Evolutionary conservation across 2,888 invertebrate genomes (phyloP).

Genomic region (Notodonta ziczac): DNA sequence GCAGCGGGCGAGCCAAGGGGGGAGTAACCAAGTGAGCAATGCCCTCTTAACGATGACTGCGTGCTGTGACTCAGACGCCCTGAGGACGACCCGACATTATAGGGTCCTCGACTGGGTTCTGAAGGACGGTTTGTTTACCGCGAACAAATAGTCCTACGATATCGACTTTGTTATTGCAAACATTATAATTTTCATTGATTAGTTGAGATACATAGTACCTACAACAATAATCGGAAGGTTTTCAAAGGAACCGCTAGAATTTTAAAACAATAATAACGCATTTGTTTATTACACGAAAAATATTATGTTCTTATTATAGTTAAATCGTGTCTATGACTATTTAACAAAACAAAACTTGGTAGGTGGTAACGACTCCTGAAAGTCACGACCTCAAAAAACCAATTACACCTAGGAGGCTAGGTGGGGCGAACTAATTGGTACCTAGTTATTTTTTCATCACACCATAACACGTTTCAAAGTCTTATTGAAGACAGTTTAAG

Average conservation of each 20-base stretch:
- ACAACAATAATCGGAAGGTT: slow-evolving; percentile 7
- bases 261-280: neutral
- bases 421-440: slow-evolving; percentile 18
- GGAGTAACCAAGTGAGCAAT: slow-evolving; percentile 78
- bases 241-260: neutral
- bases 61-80: slow-evolving; percentile 78
- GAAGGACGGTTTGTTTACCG: slow-evolving; percentile 77
- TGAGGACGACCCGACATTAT: slow-evolving; percentile 80
- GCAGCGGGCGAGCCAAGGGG: slow-evolving; percentile 66
- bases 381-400: neutral
- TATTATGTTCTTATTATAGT: too few species aligned
- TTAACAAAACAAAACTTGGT: neutral
- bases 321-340: too few species aligned
- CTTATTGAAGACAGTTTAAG: slow-evolving; percentile 51
- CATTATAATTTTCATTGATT: slow-evolving; percentile 28
- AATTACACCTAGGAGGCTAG: neutral
- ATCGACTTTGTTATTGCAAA: slow-evolving; percentile 47
- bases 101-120: slow-evolving; percentile 81
- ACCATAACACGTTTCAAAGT: slow-evolving; percentile 21
- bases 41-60: slow-evolving; percentile 82
- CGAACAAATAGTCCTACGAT: slow-evolving; percentile 57
- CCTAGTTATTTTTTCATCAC: slow-evolving; percentile 12
- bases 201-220: slow-evolving; percentile 23
- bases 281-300: neutral
- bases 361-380: neutral